phyloP scores from a whole-genome alignment of 2,113 vertebrate species.

The Marmota monax region DNA sequence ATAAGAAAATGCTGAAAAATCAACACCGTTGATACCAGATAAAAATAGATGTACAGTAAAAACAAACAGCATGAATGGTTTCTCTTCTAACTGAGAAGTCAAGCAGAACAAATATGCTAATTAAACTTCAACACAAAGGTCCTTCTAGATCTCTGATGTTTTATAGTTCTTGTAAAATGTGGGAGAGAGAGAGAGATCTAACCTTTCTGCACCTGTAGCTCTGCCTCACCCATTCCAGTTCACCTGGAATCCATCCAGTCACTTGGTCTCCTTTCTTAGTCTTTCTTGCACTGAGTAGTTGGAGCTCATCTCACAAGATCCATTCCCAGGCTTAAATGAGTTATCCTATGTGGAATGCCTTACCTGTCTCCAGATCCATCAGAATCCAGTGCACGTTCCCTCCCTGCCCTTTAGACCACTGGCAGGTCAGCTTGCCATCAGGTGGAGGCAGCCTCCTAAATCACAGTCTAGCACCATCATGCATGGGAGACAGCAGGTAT shows the following conservation, averaged over 20 bases:
- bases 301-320: background rate
- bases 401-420: background rate
- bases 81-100: background rate
- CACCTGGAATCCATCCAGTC: background rate
- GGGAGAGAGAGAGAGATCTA: background rate
- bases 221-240: background rate
- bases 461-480: rapidly evolving
- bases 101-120: background rate
- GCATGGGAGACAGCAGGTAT: background rate
- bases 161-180: rapidly evolving
- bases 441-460: background rate
- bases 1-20: conserved; percentile 74
- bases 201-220: no score
- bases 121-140: background rate
- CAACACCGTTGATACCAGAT: conserved; percentile 5
- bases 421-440: background rate
- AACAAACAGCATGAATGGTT: background rate
- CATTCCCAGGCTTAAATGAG: background rate
- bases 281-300: background rate
- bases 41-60: conserved; percentile 49
- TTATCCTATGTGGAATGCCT: background rate
- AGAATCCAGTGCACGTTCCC: background rate
- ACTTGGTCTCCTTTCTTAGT: no score
- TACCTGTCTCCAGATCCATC: background rate
- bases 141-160: background rate